These are phyloP conservation scores for Lerema accius DNA, from an alignment of 1,140 invertebrate species.

Conservation along the genomic window DNA sequence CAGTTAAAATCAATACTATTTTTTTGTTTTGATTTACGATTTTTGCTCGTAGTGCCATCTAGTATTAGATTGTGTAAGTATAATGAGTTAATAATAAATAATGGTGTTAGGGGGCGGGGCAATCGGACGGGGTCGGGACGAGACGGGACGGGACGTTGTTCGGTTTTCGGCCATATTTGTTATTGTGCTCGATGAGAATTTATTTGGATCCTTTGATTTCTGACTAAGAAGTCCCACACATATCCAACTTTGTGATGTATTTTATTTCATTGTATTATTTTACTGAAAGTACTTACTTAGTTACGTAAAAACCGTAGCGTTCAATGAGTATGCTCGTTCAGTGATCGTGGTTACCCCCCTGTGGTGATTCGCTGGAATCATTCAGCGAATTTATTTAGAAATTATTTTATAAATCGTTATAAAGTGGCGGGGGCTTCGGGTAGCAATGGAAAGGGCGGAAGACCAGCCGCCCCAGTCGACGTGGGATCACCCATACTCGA, in stretches of 20 bases:
- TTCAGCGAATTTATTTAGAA: slow-evolving; percentile 66
- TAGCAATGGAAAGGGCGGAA: slow-evolving; percentile 77
- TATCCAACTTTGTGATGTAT: slow-evolving; percentile 72
- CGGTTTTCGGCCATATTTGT: slow-evolving; percentile 76
- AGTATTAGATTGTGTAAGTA: slow-evolving; percentile 9
- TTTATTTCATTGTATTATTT: slow-evolving; percentile 56
- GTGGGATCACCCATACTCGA: slow-evolving; percentile 86
- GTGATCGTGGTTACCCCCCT: slow-evolving; percentile 67
- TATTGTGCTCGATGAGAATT: slow-evolving; percentile 77
- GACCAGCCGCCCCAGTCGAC: slow-evolving; percentile 77
- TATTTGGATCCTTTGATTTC: slow-evolving; percentile 72
- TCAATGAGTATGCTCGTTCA: slow-evolving; percentile 67
- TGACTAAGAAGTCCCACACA: slow-evolving; percentile 56
- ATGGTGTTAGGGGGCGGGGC: slow-evolving; percentile 33
- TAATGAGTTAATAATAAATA: slow-evolving; percentile 28
- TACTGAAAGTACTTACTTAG: slow-evolving; percentile 50
- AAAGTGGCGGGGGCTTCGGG: slow-evolving; percentile 80
- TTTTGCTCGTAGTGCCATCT: slow-evolving; percentile 28
- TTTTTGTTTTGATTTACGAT: not conserved
- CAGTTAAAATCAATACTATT: too few species aligned
- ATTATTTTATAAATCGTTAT: slow-evolving; percentile 54
- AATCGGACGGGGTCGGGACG: slow-evolving; percentile 38
- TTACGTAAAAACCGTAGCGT: slow-evolving; percentile 55
- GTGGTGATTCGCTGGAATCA: slow-evolving; percentile 69
- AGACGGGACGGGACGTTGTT: slow-evolving; percentile 57